phyloP scores from a whole-genome alignment of 2,888 invertebrate genomes.

The Lydus trimaculatus region DNA sequence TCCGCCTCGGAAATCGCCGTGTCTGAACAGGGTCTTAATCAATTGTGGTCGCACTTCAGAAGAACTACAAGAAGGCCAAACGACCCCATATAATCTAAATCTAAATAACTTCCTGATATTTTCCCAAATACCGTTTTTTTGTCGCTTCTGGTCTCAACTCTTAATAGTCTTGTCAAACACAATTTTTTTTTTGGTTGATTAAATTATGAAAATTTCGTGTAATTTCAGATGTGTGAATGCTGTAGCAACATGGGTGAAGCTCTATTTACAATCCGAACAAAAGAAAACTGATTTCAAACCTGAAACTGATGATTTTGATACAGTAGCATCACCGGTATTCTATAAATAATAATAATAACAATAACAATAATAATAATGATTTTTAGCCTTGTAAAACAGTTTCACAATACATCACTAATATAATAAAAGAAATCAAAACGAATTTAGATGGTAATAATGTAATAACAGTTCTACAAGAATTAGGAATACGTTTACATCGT shows the following conservation, averaged over 20 bases:
- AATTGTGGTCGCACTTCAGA: too few relatives aligned
- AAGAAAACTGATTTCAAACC: constrained; percentile 94
- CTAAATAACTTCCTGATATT: too few relatives aligned
- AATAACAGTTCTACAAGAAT: constrained; percentile 83
- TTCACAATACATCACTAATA: constrained; percentile 80
- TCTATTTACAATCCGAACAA: constrained; percentile 90
- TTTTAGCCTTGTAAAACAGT: constrained; percentile 83
- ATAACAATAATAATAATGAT: background rate
- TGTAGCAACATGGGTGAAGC: constrained; percentile 89
- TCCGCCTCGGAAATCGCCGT: too few relatives aligned
- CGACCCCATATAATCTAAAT: too few relatives aligned
- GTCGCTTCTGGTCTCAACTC: too few relatives aligned
- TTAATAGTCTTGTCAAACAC: too few relatives aligned
- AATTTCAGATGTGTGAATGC: constrained; percentile 79
- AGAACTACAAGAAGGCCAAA: too few relatives aligned
- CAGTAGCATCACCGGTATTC: constrained; percentile 83
- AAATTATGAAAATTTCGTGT: too few relatives aligned
- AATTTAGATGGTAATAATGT: constrained; percentile 94
- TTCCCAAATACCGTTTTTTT: too few relatives aligned
- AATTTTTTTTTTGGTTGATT: too few relatives aligned
- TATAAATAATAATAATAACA: too few relatives aligned
- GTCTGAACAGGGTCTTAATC: too few relatives aligned
- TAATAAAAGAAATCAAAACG: constrained; percentile 78
- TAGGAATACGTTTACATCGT: constrained; percentile 91
- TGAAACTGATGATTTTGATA: constrained; percentile 82